Percentiles rank a stretch among this genome's conserved stretches.
phyloP scores from a whole-genome alignment of 2,888 invertebrate genomes.

The Ectemnius cavifrons region DNA sequence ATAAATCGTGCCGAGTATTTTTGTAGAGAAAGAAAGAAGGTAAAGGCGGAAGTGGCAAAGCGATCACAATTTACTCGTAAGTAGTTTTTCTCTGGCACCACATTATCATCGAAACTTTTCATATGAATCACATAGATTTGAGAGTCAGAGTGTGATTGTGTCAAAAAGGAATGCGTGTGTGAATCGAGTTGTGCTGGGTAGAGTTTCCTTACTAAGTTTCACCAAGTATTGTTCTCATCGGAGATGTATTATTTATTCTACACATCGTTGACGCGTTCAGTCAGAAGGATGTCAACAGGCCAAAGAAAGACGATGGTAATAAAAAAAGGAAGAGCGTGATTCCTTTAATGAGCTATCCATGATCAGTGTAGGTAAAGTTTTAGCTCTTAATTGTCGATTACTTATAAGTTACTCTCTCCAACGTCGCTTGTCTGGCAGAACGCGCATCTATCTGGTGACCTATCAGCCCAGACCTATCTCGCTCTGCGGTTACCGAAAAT shows the following conservation, averaged over 20 bases:
- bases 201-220: conserved; percentile 5
- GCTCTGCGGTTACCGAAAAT: no score
- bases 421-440: background rate
- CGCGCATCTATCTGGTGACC: no score
- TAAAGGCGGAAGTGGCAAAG: no score
- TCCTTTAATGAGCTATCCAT: conserved; percentile 31
- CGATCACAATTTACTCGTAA: no score
- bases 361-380: conserved; percentile 33
- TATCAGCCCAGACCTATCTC: no score
- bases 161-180: background rate
- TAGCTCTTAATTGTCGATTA: conserved; percentile 38
- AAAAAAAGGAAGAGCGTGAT: conserved; percentile 45
- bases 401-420: background rate
- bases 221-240: conserved; percentile 21
- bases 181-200: background rate
- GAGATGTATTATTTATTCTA: conserved; percentile 63
- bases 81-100: no score
- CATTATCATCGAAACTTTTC: no score
- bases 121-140: no score
- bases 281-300: conserved; percentile 74
- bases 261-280: conserved; percentile 60
- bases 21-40: no score
- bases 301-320: conserved; percentile 77
- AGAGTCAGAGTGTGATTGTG: no score
- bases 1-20: no score